A percentile compares a stretch with the other conserved stretches of the same genome.
phyloP scores from a whole-genome alignment of 2,797 vertebrate genomes.

The Aulostomus chinensis region DNA sequence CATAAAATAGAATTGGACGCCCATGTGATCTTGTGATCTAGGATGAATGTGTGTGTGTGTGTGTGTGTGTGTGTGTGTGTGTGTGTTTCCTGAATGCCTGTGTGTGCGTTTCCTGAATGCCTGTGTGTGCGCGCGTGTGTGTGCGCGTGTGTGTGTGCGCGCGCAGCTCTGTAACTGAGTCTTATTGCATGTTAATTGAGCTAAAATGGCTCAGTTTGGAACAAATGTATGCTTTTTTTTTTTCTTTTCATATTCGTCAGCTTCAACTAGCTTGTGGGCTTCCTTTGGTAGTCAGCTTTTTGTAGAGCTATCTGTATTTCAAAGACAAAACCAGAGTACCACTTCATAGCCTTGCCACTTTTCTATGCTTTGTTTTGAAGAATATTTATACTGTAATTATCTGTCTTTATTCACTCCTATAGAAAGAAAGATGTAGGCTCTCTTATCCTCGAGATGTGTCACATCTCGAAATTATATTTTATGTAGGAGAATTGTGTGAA shows the following conservation, averaged over 20 bases:
- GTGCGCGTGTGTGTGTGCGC: slow-evolving; percentile 5
- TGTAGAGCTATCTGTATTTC: too few relatives aligned
- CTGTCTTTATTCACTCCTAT: too few relatives aligned
- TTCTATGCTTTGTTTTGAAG: neutral
- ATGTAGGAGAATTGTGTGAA: too few relatives aligned
- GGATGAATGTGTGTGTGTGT: slow-evolving; percentile 7
- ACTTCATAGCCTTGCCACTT: too few relatives aligned
- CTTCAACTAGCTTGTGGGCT: neutral
- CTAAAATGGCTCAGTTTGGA: slow-evolving; percentile 24
- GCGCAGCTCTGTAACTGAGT: slow-evolving; percentile 7
- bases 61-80: slow-evolving; percentile 2
- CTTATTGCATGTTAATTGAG: slow-evolving; percentile 18
- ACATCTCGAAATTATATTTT: too few relatives aligned
- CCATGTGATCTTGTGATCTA: slow-evolving; percentile 24
- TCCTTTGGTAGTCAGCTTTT: too few relatives aligned
- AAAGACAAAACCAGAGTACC: too few relatives aligned
- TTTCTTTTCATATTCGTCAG: slow-evolving; percentile 7
- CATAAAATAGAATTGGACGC: slow-evolving; percentile 29
- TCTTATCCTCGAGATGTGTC: too few relatives aligned
- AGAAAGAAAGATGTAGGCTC: too few relatives aligned
- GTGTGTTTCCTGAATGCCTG: too few relatives aligned
- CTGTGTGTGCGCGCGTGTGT: too few relatives aligned
- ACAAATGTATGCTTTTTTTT: slow-evolving; percentile 23
- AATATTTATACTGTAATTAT: too few relatives aligned
- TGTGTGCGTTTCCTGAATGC: slow-evolving; percentile 9